Evolutionary conservation across 2,888 invertebrate species (phyloP), one percentile per base, ranked within the genome.

Genomic region (Plebejus anna): DNA sequence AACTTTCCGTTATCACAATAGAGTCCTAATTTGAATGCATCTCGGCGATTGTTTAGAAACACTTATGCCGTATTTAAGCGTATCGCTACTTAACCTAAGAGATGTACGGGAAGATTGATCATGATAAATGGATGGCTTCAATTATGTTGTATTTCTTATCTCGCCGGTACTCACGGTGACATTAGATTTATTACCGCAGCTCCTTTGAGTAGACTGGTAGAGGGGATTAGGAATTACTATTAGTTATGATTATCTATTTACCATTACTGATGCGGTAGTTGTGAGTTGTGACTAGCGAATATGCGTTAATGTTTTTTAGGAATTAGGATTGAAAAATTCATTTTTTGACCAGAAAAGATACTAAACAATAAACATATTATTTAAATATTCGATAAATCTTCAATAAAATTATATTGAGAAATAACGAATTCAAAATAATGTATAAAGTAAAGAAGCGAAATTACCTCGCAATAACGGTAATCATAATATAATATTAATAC

Each of bases 71-170:
- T 76, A 72, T 72, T 76, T 76, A 76, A 76, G 76, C 76, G 76
- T 72, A 76, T 76, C 76, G 76, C 76, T 76, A 76, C 76, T 76
- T 76, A 76, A 76, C 76, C 76, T 76, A 76, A 76, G 71, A 76
- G 59, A 76, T 72, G 59, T 72, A 76, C 57, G 59, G 47, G 76
- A 79, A 77, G 79, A 81, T 77, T 76, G 80, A 80, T 79, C 76
- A 75, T 78, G 78, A 77, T 76, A 77, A 79, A 79, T 81, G 78
- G 75, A 79, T 77, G 75, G 38, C 78, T 77, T 79, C 80, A 79
- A 78, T 76, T 77, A 73, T 78, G 73, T 47, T 75, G 70, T 76
- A 79, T 71, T 79, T 78, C 79, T 79, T 79, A 79, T 79, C 79
- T 79, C 47, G 75, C 73, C 59, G 6, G 78, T 42, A 55, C 47